These are phyloP conservation scores for Ardeotis arabs DNA, from an alignment of 2,113 vertebrate genomes.

Conservation along the genomic window DNA sequence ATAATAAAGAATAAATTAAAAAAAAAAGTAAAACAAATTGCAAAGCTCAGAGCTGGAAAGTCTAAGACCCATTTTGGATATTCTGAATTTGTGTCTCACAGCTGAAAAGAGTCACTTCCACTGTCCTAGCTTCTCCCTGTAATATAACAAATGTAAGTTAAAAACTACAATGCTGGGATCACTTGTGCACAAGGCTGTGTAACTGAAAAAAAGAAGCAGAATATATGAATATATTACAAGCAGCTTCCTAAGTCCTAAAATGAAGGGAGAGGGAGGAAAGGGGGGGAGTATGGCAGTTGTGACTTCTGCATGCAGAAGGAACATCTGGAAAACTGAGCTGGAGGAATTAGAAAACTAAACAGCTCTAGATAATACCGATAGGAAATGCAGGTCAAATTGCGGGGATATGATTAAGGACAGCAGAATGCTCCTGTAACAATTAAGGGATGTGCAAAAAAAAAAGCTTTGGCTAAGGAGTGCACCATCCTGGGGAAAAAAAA, in stretches of 20 bases:
- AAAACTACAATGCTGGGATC: background rate
- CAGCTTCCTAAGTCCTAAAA: background rate
- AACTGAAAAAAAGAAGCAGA: background rate
- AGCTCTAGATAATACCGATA: conserved; percentile 31
- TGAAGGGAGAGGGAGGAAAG: background rate
- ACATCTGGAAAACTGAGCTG: conserved; percentile 50
- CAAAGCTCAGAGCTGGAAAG: background rate
- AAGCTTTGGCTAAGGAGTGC: conserved; percentile 1
- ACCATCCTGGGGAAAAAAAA: background rate
- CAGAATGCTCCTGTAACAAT: conserved; percentile 62
- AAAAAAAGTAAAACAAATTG: background rate
- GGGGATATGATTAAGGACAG: conserved; percentile 67
- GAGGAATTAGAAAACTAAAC: conserved; percentile 44
- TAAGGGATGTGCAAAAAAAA: conserved; percentile 58
- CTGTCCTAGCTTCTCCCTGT: background rate
- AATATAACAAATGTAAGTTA: background rate
- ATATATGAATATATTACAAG: background rate
- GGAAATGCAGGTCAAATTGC: conserved; percentile 57
- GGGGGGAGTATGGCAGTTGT: background rate
- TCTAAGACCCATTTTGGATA: background rate
- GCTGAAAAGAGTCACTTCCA: background rate
- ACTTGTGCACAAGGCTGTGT: background rate
- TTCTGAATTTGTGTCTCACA: background rate
- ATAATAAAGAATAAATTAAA: too few relatives aligned
- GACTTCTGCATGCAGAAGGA: conserved; percentile 14